Percentiles rank a stretch among this genome's conserved stretches.
phyloP scores from a whole-genome alignment of 2,797 vertebrate genomes.

The Notamacropus eugenii region DNA sequence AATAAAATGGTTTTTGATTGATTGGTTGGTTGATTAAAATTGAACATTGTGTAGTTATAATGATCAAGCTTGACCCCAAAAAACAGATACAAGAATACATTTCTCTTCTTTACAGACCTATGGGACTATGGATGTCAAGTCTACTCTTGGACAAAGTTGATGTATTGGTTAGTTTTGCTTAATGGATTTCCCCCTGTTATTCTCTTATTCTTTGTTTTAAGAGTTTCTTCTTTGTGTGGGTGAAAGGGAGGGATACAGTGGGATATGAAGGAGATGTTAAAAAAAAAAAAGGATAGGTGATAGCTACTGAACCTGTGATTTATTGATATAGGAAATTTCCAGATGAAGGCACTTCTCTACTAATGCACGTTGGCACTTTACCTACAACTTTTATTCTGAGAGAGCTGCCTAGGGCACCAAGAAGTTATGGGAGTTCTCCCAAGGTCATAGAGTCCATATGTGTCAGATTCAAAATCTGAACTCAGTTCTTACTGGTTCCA shows the following conservation, averaged over 20 bases:
- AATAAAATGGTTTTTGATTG: not conserved
- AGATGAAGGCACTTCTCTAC: not conserved
- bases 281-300: not conserved
- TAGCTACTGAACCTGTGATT: not conserved
- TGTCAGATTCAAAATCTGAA: not conserved
- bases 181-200: not conserved
- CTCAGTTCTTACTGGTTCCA: not conserved
- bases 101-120: not conserved
- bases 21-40: not conserved
- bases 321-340: not conserved
- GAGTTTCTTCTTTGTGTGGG: not conserved
- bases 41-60: not conserved
- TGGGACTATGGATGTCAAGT: not conserved
- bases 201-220: not conserved
- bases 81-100: not conserved
- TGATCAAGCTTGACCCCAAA: not conserved
- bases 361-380: not conserved
- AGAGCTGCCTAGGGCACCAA: not conserved
- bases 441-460: not conserved
- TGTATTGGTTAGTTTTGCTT: not conserved
- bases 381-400: not conserved
- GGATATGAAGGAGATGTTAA: not conserved
- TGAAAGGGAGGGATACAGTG: not conserved
- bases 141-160: not conserved
- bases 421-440: not conserved